Conservation (phyloP, 2,797 vertebrate species). For the Atherinosoma microstoma region DNA sequence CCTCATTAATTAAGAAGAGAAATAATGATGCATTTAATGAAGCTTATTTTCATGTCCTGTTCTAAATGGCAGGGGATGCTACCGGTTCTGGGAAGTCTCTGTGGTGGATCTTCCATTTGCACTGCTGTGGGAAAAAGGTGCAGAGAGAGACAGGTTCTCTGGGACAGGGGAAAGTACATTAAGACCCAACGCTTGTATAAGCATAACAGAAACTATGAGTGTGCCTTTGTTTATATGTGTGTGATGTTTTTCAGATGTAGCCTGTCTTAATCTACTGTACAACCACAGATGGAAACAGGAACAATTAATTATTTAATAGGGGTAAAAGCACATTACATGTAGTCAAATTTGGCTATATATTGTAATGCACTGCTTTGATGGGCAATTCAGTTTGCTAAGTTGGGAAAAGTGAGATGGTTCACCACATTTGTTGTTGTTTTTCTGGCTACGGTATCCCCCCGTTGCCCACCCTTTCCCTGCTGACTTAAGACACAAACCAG, state of each 20-base stretch:
- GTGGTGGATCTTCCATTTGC: slow-evolving; percentile 59
- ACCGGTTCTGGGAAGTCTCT: slow-evolving; percentile 55
- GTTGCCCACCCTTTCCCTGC: slow-evolving; percentile 14
- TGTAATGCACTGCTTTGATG: background rate
- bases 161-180: slow-evolving; percentile 27
- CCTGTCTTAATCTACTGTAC: background rate
- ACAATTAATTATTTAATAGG: background rate
- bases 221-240: background rate
- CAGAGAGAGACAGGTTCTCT: slow-evolving; percentile 41
- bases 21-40: slow-evolving; percentile 44
- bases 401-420: background rate
- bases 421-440: background rate
- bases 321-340: background rate
- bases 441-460: slow-evolving; percentile 3
- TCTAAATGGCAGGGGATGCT: slow-evolving; percentile 48
- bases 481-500: slow-evolving; percentile 56
- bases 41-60: slow-evolving; percentile 59
- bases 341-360: background rate
- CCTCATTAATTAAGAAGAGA: slow-evolving; percentile 9
- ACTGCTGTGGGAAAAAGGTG: slow-evolving; percentile 64
- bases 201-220: slow-evolving; percentile 3
- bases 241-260: background rate
- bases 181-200: slow-evolving; percentile 33
- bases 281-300: background rate
- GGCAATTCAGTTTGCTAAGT: background rate